A percentile compares a stretch with the other conserved stretches of the same genome.
Conservation (phyloP, 2,113 vertebrate species). For the Geococcyx californianus region DNA sequence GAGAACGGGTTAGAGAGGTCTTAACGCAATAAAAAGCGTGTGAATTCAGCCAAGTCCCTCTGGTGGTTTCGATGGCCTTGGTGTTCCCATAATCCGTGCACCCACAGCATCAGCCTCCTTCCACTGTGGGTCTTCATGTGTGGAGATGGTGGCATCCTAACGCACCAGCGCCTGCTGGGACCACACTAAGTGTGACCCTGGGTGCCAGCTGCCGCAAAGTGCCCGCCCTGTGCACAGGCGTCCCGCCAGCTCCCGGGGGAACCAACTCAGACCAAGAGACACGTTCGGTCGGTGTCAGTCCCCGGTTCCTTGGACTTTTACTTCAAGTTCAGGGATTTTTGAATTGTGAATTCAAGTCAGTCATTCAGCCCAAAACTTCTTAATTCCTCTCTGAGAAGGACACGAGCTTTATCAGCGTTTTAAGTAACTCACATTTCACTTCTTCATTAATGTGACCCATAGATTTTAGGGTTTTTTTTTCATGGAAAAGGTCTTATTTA, state of each 20-base stretch:
- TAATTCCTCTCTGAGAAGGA: background rate
- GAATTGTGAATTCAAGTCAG: background rate
- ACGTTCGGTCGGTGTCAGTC: background rate
- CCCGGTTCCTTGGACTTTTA: background rate
- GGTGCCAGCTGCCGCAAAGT: background rate
- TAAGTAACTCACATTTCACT: background rate
- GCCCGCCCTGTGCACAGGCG: background rate
- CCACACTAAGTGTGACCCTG: background rate
- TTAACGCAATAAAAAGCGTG: background rate
- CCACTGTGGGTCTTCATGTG: background rate
- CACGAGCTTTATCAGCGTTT: background rate
- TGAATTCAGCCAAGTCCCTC: background rate
- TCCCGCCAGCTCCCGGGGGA: background rate
- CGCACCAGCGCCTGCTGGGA: background rate
- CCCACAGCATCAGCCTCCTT: background rate
- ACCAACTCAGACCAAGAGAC: background rate
- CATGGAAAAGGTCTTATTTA: background rate
- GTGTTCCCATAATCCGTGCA: background rate
- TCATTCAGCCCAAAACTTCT: background rate
- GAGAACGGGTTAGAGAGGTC: background rate
- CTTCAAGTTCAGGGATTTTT: background rate
- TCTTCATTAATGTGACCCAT: background rate
- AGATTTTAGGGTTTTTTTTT: background rate
- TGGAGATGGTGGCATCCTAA: background rate
- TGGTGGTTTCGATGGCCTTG: background rate